Conservation (phyloP, 92 coral and sea anemone genomes). For the Zoanthus sansibaricus region DNA sequence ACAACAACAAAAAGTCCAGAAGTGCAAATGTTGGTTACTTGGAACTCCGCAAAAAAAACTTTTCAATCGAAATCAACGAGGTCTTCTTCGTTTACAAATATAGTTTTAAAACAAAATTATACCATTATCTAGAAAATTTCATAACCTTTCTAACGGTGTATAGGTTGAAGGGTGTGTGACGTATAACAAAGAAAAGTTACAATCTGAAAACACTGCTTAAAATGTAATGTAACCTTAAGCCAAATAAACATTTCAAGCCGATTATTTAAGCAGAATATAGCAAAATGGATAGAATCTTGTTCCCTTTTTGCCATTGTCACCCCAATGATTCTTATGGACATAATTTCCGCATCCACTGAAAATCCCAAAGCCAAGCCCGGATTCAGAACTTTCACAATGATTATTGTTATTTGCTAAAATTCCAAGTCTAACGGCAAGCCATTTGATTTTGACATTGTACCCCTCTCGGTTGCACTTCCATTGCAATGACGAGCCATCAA, state of each 20-base stretch:
- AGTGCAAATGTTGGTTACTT: too few species aligned
- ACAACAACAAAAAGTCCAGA: too few species aligned
- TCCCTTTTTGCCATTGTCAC: neutral
- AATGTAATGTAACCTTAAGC: neutral
- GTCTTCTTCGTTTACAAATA: too few species aligned
- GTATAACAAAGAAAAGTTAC: too few species aligned
- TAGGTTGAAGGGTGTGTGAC: too few species aligned
- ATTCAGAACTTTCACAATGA: neutral
- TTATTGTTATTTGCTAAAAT: neutral
- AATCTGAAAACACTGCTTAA: too few species aligned
- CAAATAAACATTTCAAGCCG: neutral
- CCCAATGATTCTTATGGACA: neutral
- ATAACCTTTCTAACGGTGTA: too few species aligned
- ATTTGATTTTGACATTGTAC: neutral
- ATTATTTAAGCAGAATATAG: conserved; percentile 11
- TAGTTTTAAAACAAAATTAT: too few species aligned
- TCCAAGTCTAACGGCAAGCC: neutral
- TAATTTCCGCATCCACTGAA: neutral
- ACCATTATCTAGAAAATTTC: too few species aligned
- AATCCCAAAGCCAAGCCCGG: neutral
- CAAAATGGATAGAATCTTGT: neutral
- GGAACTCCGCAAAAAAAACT: too few species aligned
- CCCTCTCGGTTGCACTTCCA: conserved; percentile 6
- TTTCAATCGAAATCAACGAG: too few species aligned
- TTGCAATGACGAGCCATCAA: conserved; percentile 15